Evolutionary conservation across 1,140 invertebrate species (phyloP).

Genomic region (Batillaria attramentaria): DNA sequence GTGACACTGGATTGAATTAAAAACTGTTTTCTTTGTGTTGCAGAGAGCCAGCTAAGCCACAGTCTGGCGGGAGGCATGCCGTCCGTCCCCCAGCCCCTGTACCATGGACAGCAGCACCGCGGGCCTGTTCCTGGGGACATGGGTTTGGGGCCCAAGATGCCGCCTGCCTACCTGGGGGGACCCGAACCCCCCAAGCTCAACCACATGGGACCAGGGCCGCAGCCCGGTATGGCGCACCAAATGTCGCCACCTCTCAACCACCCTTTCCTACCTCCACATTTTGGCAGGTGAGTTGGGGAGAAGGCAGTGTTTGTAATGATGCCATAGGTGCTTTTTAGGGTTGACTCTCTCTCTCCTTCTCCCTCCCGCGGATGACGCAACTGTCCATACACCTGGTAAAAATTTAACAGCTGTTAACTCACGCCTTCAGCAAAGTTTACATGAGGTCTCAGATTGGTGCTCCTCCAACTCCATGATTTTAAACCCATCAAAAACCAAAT

Average conservation of each 20-base stretch:
- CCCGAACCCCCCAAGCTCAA: slow-evolving; percentile 60
- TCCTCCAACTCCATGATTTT: too few species aligned
- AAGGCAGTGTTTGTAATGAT: too few species aligned
- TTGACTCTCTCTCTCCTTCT: not conserved
- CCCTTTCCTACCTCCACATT: slow-evolving; percentile 42
- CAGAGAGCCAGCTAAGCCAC: slow-evolving; percentile 34
- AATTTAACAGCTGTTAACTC: too few species aligned
- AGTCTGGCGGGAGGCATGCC: slow-evolving; percentile 38
- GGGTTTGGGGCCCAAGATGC: slow-evolving; percentile 37
- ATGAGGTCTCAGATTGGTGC: too few species aligned
- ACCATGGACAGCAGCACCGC: slow-evolving; percentile 47
- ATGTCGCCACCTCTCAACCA: slow-evolving; percentile 50
- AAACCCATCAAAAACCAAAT: too few species aligned
- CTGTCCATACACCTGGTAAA: too few species aligned
- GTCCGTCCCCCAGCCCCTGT: slow-evolving; percentile 56
- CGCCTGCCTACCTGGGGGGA: slow-evolving; percentile 48
- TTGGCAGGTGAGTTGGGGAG: slow-evolving; percentile 40
- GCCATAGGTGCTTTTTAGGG: not conserved
- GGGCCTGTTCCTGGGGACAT: slow-evolving; percentile 42
- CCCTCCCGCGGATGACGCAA: not conserved
- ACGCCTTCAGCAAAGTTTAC: too few species aligned
- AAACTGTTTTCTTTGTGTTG: slow-evolving; percentile 1
- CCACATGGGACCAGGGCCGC: slow-evolving; percentile 53
- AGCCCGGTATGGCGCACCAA: slow-evolving; percentile 59
- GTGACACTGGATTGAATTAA: too few species aligned